Evolutionary conservation across 2,113 vertebrate genomes (phyloP).

Genomic region (Aix galericulata): DNA sequence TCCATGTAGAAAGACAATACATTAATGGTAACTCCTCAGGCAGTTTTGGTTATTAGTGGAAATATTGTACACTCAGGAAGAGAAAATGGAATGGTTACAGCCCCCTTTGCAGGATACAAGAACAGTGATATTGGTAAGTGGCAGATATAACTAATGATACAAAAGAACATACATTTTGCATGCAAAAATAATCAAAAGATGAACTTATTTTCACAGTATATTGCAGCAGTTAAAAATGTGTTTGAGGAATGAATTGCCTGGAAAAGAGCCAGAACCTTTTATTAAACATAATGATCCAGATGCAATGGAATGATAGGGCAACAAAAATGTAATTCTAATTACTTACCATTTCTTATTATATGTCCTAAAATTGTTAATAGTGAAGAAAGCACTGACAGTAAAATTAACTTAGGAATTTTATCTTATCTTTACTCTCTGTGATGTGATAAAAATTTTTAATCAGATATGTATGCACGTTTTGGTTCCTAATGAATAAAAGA

Average conservation of each 20-base stretch:
- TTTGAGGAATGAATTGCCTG: neutral
- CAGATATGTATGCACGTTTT: neutral
- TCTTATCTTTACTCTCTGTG: neutral
- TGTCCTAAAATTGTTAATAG: neutral
- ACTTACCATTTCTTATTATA: neutral
- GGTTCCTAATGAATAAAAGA: neutral
- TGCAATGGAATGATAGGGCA: neutral
- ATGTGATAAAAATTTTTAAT: neutral
- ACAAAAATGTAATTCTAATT: neutral
- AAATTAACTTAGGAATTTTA: neutral
- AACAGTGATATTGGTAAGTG: neutral
- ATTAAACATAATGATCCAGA: neutral
- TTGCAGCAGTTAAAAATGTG: neutral
- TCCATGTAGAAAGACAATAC: neutral
- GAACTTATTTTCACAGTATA: neutral
- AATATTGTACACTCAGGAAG: neutral
- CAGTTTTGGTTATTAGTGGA: neutral
- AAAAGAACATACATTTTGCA: neutral
- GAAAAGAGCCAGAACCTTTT: neutral
- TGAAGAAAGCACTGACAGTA: neutral
- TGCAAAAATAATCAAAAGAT: neutral
- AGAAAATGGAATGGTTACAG: neutral
- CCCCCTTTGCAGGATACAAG: neutral
- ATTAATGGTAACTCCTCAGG: neutral
- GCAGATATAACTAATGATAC: neutral